Base-by-base conservation (phyloP, 2,797 vertebrate species). In the Todus mexicanus region DNA sequence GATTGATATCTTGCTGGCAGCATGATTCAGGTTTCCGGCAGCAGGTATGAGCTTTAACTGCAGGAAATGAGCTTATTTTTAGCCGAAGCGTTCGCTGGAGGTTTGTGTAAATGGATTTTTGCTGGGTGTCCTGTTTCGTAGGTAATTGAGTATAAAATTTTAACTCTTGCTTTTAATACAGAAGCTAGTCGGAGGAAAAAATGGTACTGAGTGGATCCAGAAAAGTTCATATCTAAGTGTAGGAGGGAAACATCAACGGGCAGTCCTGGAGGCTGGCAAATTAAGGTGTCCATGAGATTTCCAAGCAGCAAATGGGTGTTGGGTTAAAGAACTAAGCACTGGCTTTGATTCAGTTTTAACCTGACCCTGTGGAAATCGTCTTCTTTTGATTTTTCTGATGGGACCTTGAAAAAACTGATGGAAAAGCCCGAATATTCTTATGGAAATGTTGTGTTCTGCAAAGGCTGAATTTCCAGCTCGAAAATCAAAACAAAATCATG, bases 1-100 rank as follows among this genome's bases (percentile, higher is more conserved):
- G 84, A 59, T 69, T 57, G 87, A 33, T 90, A 74, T 89, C 84
- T 93, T 40, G 63, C 93, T 89, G 81, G 81, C 74, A 74, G 63
- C 31, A 4, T 77, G 68, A 84, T 72, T 78, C 87, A 84, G 50
- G 65, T 93, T 92, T 94, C 89, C 64, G 53, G 75, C 89, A 94
- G 95, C 87, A 95, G 89, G 65, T 92, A 83, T 64, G 84, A 92
- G 82, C 37, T 87, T 87, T 68, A 74, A 76, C 89, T 90, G 84
- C 81, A 92, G 95, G 89, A 93, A 94, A 87, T 71, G 70, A 94
- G 70, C 63, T 91, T 93, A 92, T 93, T 92, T 94, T 94, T 84
- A 95, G 95, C 59, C 1, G 4, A 48, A 81, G 87, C 66, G 35
- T 86, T 94, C 21, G 0, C 93, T 92, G 87, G 95, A 77, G 87